Evolutionary conservation across 2,888 invertebrate genomes (phyloP).

Genomic region (Chalcosyrphus nemorum): DNA sequence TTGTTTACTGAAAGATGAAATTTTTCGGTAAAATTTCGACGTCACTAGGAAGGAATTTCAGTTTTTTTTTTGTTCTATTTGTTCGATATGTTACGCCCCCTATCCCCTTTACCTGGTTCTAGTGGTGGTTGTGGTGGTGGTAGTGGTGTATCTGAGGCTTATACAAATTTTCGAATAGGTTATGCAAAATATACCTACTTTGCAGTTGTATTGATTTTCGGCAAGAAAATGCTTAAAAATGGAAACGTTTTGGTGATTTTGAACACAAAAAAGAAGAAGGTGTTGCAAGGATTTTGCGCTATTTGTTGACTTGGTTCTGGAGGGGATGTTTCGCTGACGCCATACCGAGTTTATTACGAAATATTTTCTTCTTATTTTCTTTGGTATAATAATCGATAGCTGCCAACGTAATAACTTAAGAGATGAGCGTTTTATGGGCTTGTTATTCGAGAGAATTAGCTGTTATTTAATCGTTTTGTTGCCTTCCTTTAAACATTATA

Average conservation of each 20-base stretch:
- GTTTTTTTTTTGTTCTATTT: not conserved
- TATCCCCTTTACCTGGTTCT: constrained; percentile 5
- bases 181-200: not conserved
- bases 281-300: not conserved
- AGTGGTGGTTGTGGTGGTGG: not conserved
- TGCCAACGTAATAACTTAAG: constrained; percentile 4
- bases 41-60: constrained; percentile 64
- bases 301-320: not conserved
- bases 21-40: constrained; percentile 47
- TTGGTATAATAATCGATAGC: constrained; percentile 13
- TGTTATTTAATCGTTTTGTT: not conserved
- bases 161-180: not conserved
- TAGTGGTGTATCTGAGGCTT: constrained; percentile 1
- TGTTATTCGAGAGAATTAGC: constrained; percentile 4
- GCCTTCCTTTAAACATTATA: too few species aligned
- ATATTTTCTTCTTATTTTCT: not conserved
- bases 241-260: constrained; percentile 54
- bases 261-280: constrained; percentile 5
- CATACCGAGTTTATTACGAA: not conserved
- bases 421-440: constrained; percentile 23
- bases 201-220: constrained; percentile 28
- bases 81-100: not conserved
- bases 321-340: constrained; percentile 1
- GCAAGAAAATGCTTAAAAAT: constrained; percentile 57
- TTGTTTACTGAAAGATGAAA: constrained; percentile 46